A percentile compares a stretch with the other conserved stretches of the same genome.
phyloP scores from a whole-genome alignment of 2,888 invertebrate species.

The Dorcus parallelipipedus region DNA sequence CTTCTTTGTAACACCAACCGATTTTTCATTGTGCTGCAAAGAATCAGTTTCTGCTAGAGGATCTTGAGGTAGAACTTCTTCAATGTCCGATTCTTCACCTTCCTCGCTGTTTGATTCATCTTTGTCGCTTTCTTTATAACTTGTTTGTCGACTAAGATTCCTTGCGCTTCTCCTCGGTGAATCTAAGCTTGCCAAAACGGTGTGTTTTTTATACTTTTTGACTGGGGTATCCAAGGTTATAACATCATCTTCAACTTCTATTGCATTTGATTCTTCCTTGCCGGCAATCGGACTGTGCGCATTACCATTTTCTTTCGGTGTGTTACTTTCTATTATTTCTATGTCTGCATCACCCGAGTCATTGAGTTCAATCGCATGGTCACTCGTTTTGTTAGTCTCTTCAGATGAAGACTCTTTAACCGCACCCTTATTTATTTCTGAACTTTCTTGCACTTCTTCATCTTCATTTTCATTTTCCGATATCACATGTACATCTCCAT shows the following conservation, averaged over 20 bases:
- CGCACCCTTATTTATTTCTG: constrained; percentile 33
- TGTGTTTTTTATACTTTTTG: constrained; percentile 42
- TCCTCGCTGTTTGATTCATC: constrained; percentile 44
- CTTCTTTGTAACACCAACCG: constrained; percentile 34
- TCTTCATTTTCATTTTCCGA: constrained; percentile 34
- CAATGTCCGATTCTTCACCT: constrained; percentile 59
- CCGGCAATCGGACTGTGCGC: constrained; percentile 34
- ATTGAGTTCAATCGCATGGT: constrained; percentile 30
- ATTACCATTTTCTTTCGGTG: constrained; percentile 46
- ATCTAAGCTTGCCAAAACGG: constrained; percentile 33
- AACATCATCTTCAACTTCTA: constrained; percentile 39
- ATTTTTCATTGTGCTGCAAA: constrained; percentile 30
- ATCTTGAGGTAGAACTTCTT: constrained; percentile 61
- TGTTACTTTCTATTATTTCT: constrained; percentile 43
- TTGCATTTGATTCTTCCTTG: constrained; percentile 43
- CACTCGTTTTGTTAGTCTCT: constrained; percentile 18
- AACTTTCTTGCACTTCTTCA: constrained; percentile 33
- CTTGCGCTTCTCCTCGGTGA: constrained; percentile 56
- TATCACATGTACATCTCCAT: constrained; percentile 21
- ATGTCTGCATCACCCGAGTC: constrained; percentile 44
- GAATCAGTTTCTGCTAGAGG: constrained; percentile 52
- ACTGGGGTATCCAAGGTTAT: constrained; percentile 45
- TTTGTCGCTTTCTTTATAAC: constrained; percentile 46
- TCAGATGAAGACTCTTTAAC: constrained; percentile 12
- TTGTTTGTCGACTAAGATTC: constrained; percentile 56